Evolutionary conservation across 2,888 invertebrate species (phyloP).

Genomic region (Siphlonurus alternatus): DNA sequence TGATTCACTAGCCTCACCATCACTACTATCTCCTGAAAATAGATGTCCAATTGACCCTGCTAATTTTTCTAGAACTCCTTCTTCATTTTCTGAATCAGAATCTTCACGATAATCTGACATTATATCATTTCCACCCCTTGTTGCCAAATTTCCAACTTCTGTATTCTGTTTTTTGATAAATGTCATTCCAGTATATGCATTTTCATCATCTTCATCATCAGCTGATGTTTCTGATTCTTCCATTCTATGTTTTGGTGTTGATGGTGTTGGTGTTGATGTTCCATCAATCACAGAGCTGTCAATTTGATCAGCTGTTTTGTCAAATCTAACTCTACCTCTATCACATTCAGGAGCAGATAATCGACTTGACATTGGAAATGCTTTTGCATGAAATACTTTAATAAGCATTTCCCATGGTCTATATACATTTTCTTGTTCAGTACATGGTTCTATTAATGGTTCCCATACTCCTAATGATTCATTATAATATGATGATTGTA

Average conservation of each 20-base stretch:
- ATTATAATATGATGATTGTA: conserved; percentile 47
- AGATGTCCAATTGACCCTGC: conserved; percentile 57
- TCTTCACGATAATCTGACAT: conserved; percentile 29
- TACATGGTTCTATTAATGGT: conserved; percentile 60
- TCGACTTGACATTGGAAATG: conserved; percentile 35
- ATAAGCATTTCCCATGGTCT: conserved; percentile 54
- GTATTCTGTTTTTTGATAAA: conserved; percentile 16
- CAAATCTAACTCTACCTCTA: conserved; percentile 9
- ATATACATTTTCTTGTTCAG: conserved; percentile 44
- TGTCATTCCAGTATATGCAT: neutral
- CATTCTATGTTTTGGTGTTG: conserved; percentile 24
- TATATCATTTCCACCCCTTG: neutral
- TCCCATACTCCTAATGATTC: conserved; percentile 60
- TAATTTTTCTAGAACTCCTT: conserved; percentile 48
- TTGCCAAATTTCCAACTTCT: conserved; percentile 13
- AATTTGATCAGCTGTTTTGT: conserved; percentile 18
- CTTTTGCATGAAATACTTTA: conserved; percentile 38
- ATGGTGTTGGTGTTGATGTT: neutral
- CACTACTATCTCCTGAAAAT: conserved; percentile 52
- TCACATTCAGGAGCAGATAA: conserved; percentile 12
- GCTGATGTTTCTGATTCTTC: conserved; percentile 39
- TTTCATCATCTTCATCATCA: conserved; percentile 37
- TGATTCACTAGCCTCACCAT: conserved; percentile 31
- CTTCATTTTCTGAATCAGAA: conserved; percentile 59
- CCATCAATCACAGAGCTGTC: conserved; percentile 17